phyloP scores from a whole-genome alignment of 2,113 vertebrate genomes.

The Varanus salvator region DNA sequence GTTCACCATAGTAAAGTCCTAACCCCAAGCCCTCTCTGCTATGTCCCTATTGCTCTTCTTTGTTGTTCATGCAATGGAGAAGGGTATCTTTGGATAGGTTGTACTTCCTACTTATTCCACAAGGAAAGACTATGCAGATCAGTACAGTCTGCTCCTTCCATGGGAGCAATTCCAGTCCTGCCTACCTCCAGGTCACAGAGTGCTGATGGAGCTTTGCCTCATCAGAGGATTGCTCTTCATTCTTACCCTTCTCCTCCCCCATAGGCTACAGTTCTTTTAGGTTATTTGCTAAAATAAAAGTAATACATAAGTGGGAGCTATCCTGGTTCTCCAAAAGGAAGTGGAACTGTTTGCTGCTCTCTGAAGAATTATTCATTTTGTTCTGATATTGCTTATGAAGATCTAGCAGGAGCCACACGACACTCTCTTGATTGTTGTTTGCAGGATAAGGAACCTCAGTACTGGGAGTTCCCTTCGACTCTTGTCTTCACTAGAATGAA shows the following conservation, averaged over 20 bases:
- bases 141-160: not conserved
- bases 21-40: not conserved
- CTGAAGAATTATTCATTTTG: not conserved
- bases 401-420: not conserved
- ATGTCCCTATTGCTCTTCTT: not conserved
- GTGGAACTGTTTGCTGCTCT: not conserved
- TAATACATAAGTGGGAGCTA: not conserved
- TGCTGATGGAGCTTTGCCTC: not conserved
- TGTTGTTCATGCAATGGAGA: not conserved
- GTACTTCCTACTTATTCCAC: not conserved
- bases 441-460: conserved; percentile 60
- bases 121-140: not conserved
- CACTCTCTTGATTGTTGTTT: not conserved
- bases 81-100: not conserved
- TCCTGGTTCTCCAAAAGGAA: too few relatives aligned
- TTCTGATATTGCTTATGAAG: not conserved
- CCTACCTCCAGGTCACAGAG: not conserved
- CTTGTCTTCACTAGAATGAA: conserved; percentile 77
- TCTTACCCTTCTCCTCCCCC: not conserved
- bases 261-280: not conserved
- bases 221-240: not conserved
- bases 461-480: conserved; percentile 76
- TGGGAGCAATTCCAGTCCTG: not conserved
- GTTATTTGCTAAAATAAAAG: not conserved
- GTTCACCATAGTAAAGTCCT: not conserved